Evolutionary conservation across 2,113 vertebrate species (phyloP).

Genomic region (Okapia johnstoni): DNA sequence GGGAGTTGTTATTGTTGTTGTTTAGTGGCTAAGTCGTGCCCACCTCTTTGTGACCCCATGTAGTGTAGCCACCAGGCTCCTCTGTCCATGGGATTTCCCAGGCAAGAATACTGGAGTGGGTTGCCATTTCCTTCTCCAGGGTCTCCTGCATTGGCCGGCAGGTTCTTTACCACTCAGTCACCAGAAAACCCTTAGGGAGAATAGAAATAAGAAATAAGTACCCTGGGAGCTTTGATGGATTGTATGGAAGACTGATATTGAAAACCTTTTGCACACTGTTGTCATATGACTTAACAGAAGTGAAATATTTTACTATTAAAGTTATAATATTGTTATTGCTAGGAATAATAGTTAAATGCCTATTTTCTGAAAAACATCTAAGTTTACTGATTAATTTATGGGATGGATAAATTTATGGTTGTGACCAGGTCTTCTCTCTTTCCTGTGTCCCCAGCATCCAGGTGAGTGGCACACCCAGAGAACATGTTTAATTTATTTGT

Average conservation of each 20-base stretch:
- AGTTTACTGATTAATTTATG: background rate
- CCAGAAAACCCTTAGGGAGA: background rate
- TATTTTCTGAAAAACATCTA: background rate
- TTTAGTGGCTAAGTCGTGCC: background rate
- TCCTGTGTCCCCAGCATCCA: background rate
- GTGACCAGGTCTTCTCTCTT: background rate
- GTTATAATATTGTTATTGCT: background rate
- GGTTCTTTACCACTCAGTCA: background rate
- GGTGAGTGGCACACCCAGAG: rapidly evolving
- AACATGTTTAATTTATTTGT: background rate
- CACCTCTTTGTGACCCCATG: background rate
- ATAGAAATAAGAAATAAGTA: background rate
- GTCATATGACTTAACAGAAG: background rate
- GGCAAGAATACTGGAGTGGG: background rate
- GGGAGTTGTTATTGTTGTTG: background rate
- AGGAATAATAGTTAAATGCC: background rate
- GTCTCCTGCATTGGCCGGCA: background rate
- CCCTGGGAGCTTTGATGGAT: background rate
- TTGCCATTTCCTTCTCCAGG: background rate
- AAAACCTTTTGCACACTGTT: background rate
- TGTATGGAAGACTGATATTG: background rate
- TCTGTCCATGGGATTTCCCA: background rate
- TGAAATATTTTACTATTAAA: background rate
- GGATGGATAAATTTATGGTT: background rate
- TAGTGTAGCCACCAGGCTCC: background rate